Base-by-base conservation (phyloP, 2,888 invertebrate genomes). In the Sarcophaga variegata region DNA sequence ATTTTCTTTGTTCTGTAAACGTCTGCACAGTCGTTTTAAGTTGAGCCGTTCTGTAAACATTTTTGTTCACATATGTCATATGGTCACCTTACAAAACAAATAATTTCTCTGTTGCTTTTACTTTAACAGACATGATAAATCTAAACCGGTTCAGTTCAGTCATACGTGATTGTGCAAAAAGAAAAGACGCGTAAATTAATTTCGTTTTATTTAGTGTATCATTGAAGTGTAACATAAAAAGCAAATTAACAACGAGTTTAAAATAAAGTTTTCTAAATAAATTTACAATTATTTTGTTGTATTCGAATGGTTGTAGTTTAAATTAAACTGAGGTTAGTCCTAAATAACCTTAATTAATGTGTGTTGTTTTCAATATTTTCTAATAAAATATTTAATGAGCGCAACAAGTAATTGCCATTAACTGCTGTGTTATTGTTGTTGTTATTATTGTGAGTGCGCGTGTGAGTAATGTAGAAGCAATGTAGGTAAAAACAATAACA, bases 401-500 rank as follows among this genome's bases (percentile, higher is more conserved):
- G 72, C 62, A 59, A 66, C 11, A 10, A 17, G 70, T 17, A 54
- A n/a, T 54, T 11, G n/a, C 10, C 45, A 54, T 70, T n/a, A n/a
- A n/a, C n/a, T n/a, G n/a, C n/a, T n/a, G n/a, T n/a, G n/a, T n/a
- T n/a, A n/a, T n/a, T n/a, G n/a, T n/a, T n/a, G n/a, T n/a, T n/a
- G n/a, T n/a, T n/a, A n/a, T n/a, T 49, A 25, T 14, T 25, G 64
- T 64, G 27, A 17, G n/a, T 22, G 12, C 17, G 37, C 54, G 37
- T 59, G 49, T 64, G 64, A 20, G 59, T 59, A 54, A 67, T 59
- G 37, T 62, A 1, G 22, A 59, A 77, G 17, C 20, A 69, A 69
- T 8, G 37, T 37, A 8, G 2, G 37, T 37, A 59, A 59, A 80
- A 62, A 62, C 22, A 81, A 81, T 67, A 81, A 70, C 69, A 75